Evolutionary conservation across 2,797 vertebrate genomes (phyloP).

Genomic region (Danio aesculapii): DNA sequence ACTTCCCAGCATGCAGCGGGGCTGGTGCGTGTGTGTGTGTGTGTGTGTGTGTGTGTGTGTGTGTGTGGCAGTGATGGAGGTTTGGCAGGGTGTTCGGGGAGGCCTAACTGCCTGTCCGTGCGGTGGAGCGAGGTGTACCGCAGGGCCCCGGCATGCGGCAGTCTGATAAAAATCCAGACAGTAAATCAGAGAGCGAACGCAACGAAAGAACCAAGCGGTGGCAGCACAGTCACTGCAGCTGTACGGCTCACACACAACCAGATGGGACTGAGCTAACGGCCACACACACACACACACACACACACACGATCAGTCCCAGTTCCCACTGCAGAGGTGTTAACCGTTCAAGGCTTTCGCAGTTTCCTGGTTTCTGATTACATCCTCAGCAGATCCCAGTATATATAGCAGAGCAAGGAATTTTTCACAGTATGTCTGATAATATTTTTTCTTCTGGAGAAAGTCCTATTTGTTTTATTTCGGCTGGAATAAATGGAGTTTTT

Average conservation of each 20-base stretch:
- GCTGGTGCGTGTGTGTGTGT: conserved; percentile 24
- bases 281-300: conserved; percentile 39
- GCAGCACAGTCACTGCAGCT: conserved; percentile 64
- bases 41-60: background rate
- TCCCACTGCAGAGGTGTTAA: conserved; percentile 46
- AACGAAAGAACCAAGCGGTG: conserved; percentile 63
- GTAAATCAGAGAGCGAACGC: conserved; percentile 74
- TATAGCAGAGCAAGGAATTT: background rate
- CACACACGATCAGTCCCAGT: background rate
- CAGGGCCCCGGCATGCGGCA: conserved; percentile 57
- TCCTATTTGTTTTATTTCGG: no score
- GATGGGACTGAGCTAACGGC: conserved; percentile 67
- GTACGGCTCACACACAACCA: conserved; percentile 62
- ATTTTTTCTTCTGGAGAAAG: no score
- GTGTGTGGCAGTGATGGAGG: conserved; percentile 13
- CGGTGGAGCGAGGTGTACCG: conserved; percentile 56
- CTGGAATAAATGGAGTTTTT: no score
- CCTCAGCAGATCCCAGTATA: conserved; percentile 13
- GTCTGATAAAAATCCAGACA: conserved; percentile 72
- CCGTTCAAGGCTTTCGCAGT: conserved; percentile 34
- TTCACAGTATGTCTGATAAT: no score
- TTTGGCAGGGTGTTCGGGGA: conserved; percentile 45
- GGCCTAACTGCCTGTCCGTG: conserved; percentile 59
- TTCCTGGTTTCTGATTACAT: conserved; percentile 34
- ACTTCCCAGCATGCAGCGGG: background rate